Evolutionary conservation across 2,797 vertebrate species (phyloP), one percentile per base, ranked within the genome.

Genomic region (Sebastes hubbsi): DNA sequence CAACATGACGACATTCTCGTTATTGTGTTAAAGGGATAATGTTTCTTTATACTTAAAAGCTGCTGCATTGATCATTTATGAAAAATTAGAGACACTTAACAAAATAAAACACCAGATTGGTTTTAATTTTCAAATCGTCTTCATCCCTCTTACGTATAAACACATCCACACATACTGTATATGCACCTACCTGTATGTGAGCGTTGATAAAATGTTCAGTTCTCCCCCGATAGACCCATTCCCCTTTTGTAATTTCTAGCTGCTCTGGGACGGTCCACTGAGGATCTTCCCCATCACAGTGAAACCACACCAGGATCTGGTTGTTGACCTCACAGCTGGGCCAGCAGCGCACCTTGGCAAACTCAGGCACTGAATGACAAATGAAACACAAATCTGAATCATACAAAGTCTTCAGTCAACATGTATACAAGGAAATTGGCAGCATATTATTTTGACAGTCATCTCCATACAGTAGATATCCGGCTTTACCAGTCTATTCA

Each of bases 301-400:
- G 97, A 85, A 93, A 96, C 97, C 97, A 96, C 22, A 96, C 81
- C 87, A 96, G 88, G 77, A 98, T 91, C 93, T 93, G 93, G 5
- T 91, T 82, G 0, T 95, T 96, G 20, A 94, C 81, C 91, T 97
- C 96, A 0, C 95, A 95, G 72, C 91, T 96, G 0, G 74, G 94
- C 97, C 97, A 97, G 20, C 89, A 79, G 46, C 77, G 90, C 34
- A 96, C 90, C 36, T 90, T 95, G 0, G 95, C 96, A 49, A 95
- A 94, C 18, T 95, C 93, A 0, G 94, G 96, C 55, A 96, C 97
- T 98, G 89, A 1, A 1, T 2, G 24, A 71, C 1, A 88, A 13
- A 69, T 5, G 0, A 63, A 60, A 54, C 5, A 3, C 1, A 6
- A 52, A 42, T 49, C 4, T 63, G 16, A 69, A 30, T 65, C 18